These are phyloP conservation scores for Himalopsyche anomala DNA, from an alignment of 2,888 invertebrate species.

Conservation along the genomic window DNA sequence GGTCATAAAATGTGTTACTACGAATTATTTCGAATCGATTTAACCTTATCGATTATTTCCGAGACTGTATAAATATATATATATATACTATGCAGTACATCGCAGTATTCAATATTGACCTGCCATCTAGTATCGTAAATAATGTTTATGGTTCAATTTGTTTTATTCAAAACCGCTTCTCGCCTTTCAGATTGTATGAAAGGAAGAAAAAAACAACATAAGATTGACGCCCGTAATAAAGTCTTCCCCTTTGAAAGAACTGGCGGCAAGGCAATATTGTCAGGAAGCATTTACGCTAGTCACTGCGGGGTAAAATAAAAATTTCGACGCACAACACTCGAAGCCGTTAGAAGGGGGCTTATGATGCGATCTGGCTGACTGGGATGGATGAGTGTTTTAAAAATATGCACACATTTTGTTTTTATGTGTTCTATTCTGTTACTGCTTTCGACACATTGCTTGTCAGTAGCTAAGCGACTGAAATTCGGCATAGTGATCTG, in stretches of 20 bases:
- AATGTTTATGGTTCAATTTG: slow-evolving; percentile 31
- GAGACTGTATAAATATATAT: not conserved
- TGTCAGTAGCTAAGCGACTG: too few relatives aligned
- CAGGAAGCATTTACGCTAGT: slow-evolving; percentile 3
- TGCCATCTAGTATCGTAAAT: not conserved
- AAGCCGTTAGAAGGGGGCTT: not conserved
- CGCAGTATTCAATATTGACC: not conserved
- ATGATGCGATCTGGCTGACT: not conserved
- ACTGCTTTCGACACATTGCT: too few relatives aligned
- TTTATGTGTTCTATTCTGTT: too few relatives aligned
- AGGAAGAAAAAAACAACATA: slow-evolving; percentile 1
- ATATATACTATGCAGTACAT: not conserved
- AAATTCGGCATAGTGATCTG: too few relatives aligned
- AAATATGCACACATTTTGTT: not conserved
- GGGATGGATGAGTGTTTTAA: slow-evolving; percentile 1
- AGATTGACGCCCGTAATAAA: slow-evolving; percentile 34
- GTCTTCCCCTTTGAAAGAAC: slow-evolving; percentile 14
- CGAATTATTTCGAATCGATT: not conserved
- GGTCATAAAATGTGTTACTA: not conserved
- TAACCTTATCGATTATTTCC: slow-evolving; percentile 17
- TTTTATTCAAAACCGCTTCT: slow-evolving; percentile 34
- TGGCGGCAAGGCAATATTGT: slow-evolving; percentile 30
- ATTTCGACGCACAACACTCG: slow-evolving; percentile 21
- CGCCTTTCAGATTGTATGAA: slow-evolving; percentile 24
- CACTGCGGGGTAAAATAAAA: not conserved